Evolutionary conservation across 2,113 vertebrate species (phyloP).

Genomic region (Antigone vipio): DNA sequence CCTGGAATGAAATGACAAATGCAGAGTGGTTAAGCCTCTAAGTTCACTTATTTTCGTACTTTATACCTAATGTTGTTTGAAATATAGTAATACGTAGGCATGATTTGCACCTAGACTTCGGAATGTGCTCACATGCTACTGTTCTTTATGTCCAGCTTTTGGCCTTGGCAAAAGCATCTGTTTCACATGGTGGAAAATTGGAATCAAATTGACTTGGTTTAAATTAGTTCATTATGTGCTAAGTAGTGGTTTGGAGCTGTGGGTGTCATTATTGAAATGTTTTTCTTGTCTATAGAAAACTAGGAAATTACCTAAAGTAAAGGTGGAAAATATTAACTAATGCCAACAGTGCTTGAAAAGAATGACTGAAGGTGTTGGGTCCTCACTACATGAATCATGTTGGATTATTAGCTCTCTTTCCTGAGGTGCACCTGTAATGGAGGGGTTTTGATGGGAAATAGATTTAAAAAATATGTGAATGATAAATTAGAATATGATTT

Average conservation of each 20-base stretch:
- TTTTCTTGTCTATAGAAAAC: slow-evolving; percentile 54
- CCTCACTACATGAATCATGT: slow-evolving; percentile 32
- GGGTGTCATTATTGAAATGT: slow-evolving; percentile 53
- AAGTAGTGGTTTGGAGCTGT: slow-evolving; percentile 56
- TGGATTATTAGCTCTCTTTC: slow-evolving; percentile 16
- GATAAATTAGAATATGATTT: background rate
- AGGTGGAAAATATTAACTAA: slow-evolving; percentile 53
- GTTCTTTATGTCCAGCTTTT: background rate
- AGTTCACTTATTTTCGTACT: background rate
- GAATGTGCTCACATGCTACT: slow-evolving; percentile 22
- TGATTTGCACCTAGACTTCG: slow-evolving; percentile 11
- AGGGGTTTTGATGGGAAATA: background rate
- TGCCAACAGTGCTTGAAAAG: slow-evolving; percentile 48
- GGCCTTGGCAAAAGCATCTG: slow-evolving; percentile 17
- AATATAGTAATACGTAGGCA: background rate
- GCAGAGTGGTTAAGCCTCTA: background rate
- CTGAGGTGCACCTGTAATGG: slow-evolving; percentile 12
- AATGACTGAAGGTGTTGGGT: slow-evolving; percentile 13
- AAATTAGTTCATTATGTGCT: slow-evolving; percentile 69
- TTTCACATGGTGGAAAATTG: background rate
- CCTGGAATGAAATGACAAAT: background rate
- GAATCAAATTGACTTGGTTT: slow-evolving; percentile 43
- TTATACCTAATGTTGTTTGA: background rate
- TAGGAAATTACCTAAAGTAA: slow-evolving; percentile 55
- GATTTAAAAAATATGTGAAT: background rate